Evolutionary conservation across 2,797 vertebrate species (phyloP), one percentile per base, ranked within the genome.

Genomic region (Petrocephalus sullivani): DNA sequence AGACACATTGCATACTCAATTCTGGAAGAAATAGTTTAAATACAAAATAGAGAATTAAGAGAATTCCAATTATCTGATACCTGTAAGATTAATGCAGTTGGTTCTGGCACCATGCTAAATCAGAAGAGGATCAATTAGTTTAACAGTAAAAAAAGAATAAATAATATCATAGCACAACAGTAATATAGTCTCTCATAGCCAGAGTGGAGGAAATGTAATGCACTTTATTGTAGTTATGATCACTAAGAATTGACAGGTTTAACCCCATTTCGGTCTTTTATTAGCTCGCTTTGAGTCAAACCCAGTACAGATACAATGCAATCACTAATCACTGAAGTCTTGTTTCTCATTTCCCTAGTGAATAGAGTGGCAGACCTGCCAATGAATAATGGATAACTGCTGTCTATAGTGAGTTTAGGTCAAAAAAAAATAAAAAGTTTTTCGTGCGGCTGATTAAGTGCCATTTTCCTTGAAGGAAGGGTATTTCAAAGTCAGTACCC

Each of bases 391-490:
- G 33, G 33, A 6, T 21, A 83, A 53, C 78, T 83, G 9, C n/a
- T 83, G 8, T 51, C 46, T 82, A 16, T 53, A 19, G 19, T 10
- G 23, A 19, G 41, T n/a, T 49, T 83, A 49, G 19, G 81, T 21
- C 14, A 46, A 49, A 53, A 61, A 83, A 53, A 49, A 37, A n/a
- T n/a, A 28, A 28, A 28, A 0, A 4, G 41, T 53, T 53, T 91
- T 87, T 89, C 88, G 87, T 91, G 85, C 64, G 81, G 28, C 71
- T 92, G 92, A 93, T 90, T 91, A 91, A 93, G 92, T 87, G 87
- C 91, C 90, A 87, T 71, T 67, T 83, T 83, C 75, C 89, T 83
- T 94, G 92, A 95, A 95, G 93, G 92, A 95, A 95, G 93, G 93
- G 93, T 94, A 90, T 90, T 92, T 89, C 92, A 91, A 93, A 94